Evolutionary conservation across 2,888 invertebrate species (phyloP), one percentile per base, ranked within the genome.

Genomic region (Brachypalpus laphriformis): DNA sequence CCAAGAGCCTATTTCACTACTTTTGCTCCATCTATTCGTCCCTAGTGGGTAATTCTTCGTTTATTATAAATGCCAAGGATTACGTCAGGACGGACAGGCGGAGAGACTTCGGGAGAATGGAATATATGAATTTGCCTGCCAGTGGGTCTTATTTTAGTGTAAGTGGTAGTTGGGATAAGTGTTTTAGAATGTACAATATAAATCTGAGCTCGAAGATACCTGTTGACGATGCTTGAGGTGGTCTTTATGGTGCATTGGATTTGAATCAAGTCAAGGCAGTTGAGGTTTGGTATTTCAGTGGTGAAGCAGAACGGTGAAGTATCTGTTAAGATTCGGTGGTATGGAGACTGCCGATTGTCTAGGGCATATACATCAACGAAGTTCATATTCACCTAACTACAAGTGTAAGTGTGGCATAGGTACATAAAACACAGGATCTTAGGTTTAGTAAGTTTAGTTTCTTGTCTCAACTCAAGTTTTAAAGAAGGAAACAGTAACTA

Each of bases 31-130:
- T 66, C 71, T 49, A 77, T 71, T 49, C 72, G 56, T 72, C 82
- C 78, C 78, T 34, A 20, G 72, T 78, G 77, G 78, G 61, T 40
- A 68, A 74, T 83, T 83, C 47, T 61, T 74, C 68, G 82, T 74
- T 83, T 74, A 57, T 63, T 68, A 54, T 68, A 72, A 83, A 83
- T 72, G 54, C 45, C 75, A 66, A 56, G 65, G 49, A 45, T 45
- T 45, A 31, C 4, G 14, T 5, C 42, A 45, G 18, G 11, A 37
- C 31, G 7, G 37, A 18, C 11, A 25, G 8, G 14, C n/a, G n/a
- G 18, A 4, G 31, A 28, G 16, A 34, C 16, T 16, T 25, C 14
- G n/a, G 1, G 14, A 16, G 54, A 14, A 28, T 28, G 28, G 25
- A 28, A 54, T 54, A 28, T 11, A 11, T 1, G 25, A 25, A 14